Conservation (phyloP, 2,113 vertebrate species). For the Malurus elegans region DNA sequence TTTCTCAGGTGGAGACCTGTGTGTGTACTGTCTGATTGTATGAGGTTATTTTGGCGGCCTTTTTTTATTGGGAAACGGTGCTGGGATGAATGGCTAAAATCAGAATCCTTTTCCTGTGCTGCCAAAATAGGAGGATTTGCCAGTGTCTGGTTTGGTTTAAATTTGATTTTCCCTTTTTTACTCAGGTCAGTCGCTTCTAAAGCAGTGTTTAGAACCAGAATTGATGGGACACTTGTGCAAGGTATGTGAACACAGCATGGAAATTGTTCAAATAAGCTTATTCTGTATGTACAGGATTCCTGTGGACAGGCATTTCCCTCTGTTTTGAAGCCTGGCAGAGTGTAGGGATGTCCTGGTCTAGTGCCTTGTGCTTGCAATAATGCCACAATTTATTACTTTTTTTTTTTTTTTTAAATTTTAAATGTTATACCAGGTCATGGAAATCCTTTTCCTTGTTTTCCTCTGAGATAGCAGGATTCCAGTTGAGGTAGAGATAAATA, state of each 20-base stretch:
- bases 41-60: not conserved
- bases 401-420: not conserved
- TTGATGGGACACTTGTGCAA: conserved; percentile 36
- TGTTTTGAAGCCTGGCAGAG: not conserved
- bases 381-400: not conserved
- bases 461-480: not conserved
- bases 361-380: not conserved
- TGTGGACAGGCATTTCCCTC: not conserved
- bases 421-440: not conserved
- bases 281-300: not conserved
- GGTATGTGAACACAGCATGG: not conserved
- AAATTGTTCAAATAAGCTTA: not conserved
- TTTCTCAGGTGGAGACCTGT: not conserved
- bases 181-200: not conserved
- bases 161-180: not conserved
- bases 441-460: not conserved
- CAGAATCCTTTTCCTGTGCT: not conserved
- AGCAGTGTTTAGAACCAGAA: not conserved
- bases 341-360: not conserved
- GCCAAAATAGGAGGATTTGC: not conserved
- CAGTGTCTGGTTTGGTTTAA: not conserved
- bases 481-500: not conserved
- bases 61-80: accelerated
- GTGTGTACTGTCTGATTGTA: not conserved
- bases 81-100: not conserved